phyloP scores from a whole-genome alignment of 2,113 vertebrate genomes.

The Lutjanus erythropterus region DNA sequence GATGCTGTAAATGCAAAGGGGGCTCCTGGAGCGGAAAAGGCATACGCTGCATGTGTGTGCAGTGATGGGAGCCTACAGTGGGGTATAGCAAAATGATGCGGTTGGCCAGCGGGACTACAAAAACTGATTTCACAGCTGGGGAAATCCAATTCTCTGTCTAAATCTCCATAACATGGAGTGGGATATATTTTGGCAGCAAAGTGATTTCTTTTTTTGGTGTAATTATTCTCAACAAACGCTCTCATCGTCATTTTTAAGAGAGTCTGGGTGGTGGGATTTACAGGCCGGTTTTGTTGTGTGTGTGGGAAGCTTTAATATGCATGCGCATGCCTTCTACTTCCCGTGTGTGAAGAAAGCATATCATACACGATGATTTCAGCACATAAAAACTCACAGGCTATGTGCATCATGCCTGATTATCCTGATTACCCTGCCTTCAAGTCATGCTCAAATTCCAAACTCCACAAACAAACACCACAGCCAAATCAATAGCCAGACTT shows the following conservation, averaged over 20 bases:
- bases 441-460: slow-evolving; percentile 43
- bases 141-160: slow-evolving; percentile 81
- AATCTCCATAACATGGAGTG: slow-evolving; percentile 79
- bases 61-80: slow-evolving; percentile 44
- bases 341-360: slow-evolving; percentile 25
- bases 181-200: slow-evolving; percentile 74
- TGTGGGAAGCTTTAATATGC: slow-evolving; percentile 39
- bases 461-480: slow-evolving; percentile 51
- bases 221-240: slow-evolving; percentile 70
- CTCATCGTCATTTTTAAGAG: slow-evolving; percentile 42
- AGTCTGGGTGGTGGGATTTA: slow-evolving; percentile 48
- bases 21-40: slow-evolving; percentile 47
- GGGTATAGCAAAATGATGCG: slow-evolving; percentile 67
- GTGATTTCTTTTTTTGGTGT: slow-evolving; percentile 63
- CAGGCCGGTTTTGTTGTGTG: neutral
- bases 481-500: slow-evolving; percentile 70
- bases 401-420: slow-evolving; percentile 59
- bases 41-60: slow-evolving; percentile 48
- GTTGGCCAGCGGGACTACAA: slow-evolving; percentile 77
- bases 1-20: slow-evolving; percentile 51
- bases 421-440: slow-evolving; percentile 50
- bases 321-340: slow-evolving; percentile 22
- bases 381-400: slow-evolving; percentile 21
- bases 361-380: slow-evolving; percentile 7
- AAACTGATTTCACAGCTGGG: slow-evolving; percentile 84